A percentile compares a stretch with the other conserved stretches of the same genome.
Evolutionary conservation across 2,888 invertebrate species (phyloP).

Genomic region (Entomobrya multifasciata): DNA sequence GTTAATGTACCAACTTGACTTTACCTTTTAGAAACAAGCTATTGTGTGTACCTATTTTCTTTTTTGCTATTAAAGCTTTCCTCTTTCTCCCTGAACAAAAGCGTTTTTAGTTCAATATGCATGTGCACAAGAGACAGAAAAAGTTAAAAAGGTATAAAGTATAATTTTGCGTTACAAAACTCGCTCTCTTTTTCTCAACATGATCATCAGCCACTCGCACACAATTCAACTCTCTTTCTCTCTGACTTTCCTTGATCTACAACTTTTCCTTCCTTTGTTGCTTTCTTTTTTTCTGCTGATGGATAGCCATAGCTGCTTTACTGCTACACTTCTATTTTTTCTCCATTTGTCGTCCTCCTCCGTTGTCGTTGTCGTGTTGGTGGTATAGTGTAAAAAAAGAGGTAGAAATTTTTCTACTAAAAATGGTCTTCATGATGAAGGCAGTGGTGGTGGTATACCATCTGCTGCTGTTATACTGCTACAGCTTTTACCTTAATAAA

Average conservation of each 20-base stretch:
- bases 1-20: no score
- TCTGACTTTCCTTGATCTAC: background rate
- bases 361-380: no score
- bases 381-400: no score
- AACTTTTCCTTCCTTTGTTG: background rate
- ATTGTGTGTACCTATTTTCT: background rate
- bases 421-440: background rate
- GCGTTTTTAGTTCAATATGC: no score
- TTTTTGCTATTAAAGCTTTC: background rate
- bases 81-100: background rate
- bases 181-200: background rate
- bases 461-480: background rate
- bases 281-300: background rate
- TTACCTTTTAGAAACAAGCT: no score
- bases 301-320: constrained; percentile 32
- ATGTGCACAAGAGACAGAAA: background rate
- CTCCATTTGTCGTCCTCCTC: constrained; percentile 37
- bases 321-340: background rate
- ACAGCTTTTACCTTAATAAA: constrained; percentile 2
- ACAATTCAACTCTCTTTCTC: background rate
- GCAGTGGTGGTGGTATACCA: constrained; percentile 16
- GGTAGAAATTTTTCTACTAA: no score
- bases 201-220: background rate
- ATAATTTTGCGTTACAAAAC: background rate
- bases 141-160: background rate